These are phyloP conservation scores for Acanthoscelides obtectus DNA, from an alignment of 2,888 invertebrate genomes.

Conservation along the genomic window DNA sequence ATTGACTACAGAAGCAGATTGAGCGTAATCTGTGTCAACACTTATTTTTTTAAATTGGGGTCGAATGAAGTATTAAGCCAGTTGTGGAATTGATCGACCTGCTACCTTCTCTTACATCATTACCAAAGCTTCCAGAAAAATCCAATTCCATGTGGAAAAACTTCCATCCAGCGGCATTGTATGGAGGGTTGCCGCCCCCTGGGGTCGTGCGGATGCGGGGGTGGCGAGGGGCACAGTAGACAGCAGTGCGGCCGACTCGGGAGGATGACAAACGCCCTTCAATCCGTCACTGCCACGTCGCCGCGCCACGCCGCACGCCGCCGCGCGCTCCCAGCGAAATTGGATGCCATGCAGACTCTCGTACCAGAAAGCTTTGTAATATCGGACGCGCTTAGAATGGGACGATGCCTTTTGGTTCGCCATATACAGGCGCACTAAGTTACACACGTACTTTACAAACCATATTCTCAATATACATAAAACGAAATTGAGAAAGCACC, in stretches of 20 bases:
- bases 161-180: slow-evolving; percentile 16
- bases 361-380: slow-evolving; percentile 48
- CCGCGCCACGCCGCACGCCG: slow-evolving; percentile 36
- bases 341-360: slow-evolving; percentile 50
- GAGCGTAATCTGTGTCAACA: too few species aligned
- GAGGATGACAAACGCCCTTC: slow-evolving; percentile 66
- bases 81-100: too few species aligned
- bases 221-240: slow-evolving; percentile 36
- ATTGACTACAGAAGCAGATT: too few species aligned
- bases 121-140: background rate
- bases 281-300: slow-evolving; percentile 64
- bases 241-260: slow-evolving; percentile 50
- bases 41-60: too few species aligned
- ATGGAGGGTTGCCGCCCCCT: slow-evolving; percentile 30
- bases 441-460: too few species aligned
- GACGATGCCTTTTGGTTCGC: background rate
- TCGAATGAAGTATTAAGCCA: too few species aligned
- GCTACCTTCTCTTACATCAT: background rate
- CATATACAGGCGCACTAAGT: background rate
- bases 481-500: too few species aligned
- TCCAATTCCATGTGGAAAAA: background rate
- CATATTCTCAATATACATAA: too few species aligned
- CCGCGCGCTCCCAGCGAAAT: slow-evolving; percentile 43
- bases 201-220: slow-evolving; percentile 27
- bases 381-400: slow-evolving; percentile 44